Conservation (phyloP, 2,113 vertebrate species). For the Perccottus glenii region DNA sequence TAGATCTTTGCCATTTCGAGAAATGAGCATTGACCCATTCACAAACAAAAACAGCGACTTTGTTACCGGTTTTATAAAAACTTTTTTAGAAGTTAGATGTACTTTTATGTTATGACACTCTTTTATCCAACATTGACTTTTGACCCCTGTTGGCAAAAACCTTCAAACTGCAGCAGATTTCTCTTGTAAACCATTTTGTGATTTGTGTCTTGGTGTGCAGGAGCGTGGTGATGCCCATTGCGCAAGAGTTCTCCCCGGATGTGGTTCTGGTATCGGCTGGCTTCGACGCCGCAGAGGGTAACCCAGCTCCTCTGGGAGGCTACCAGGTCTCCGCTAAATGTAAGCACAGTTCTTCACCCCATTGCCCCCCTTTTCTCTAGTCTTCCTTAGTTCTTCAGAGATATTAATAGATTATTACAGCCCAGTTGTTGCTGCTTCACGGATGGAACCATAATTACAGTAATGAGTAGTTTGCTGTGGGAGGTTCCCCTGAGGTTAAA, state of each 20-base stretch:
- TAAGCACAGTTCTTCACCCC: constrained; percentile 73
- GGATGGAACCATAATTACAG: constrained; percentile 45
- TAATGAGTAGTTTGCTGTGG: constrained; percentile 35
- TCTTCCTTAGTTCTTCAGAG: constrained; percentile 12
- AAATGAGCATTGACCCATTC: too few relatives aligned
- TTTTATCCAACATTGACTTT: too few relatives aligned
- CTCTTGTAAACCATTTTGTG: neutral
- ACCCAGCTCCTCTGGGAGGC: constrained; percentile 89
- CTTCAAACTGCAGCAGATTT: too few relatives aligned
- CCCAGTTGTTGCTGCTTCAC: constrained; percentile 18
- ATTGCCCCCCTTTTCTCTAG: neutral
- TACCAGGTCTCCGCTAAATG: constrained; percentile 96
- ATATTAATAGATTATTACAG: constrained; percentile 43
- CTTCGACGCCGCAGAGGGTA: constrained; percentile 93
- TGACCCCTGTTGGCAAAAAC: too few relatives aligned
- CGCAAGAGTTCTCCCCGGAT: constrained; percentile 91
- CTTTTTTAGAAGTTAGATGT: too few relatives aligned
- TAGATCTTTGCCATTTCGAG: too few relatives aligned
- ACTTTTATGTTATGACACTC: too few relatives aligned
- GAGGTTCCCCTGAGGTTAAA: constrained; percentile 38
- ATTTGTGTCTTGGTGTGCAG: constrained; percentile 62
- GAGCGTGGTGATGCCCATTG: constrained; percentile 94
- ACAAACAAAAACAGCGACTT: too few relatives aligned
- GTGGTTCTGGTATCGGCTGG: constrained; percentile 93
- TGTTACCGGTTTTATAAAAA: too few relatives aligned